Evolutionary conservation across 1,140 invertebrate species (phyloP), one percentile per base, ranked within the genome.

Genomic region (Vanessa atalanta): DNA sequence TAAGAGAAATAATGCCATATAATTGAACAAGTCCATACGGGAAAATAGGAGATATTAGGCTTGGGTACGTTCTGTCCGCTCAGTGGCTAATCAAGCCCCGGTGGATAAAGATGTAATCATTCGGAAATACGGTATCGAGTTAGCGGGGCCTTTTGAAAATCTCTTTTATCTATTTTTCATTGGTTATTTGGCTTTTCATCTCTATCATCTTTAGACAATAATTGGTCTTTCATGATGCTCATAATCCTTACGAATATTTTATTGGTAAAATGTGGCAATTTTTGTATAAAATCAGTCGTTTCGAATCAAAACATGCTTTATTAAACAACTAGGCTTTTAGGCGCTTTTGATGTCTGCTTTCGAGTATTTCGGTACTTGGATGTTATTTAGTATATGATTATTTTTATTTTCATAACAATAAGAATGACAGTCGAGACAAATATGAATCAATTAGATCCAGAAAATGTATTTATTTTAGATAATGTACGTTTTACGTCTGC

Each of bases 1-100:
- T 75, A 70, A 75, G 65, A 60, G 68, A 70, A 75, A 75, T 65
- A 75, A 73, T 73, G 65, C 53, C 67, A 69, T 70, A 65, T 60
- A 75, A 70, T 75, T 70, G 72, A 57, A 51, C 47, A 74, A 74
- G 67, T 65, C 72, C 67, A 69, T 69, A 74, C 31, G 50, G 26
- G 63, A 48, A 67, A 74, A 74, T 74, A 47, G 63, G n/a, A 65
- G 63, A 75, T 75, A 75, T 75, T 70, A 65, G 23, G 37, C 37
- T 43, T 43, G 53, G 73, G 43, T n/a, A 50, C 37, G 37, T 57
- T 75, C 65, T 70, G 53, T 75, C 63, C 67, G 73, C 63, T 65
- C 53, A 23, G 16, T 50, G 51, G 51, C 67, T 70, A 75, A 75
- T 75, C 67, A 75, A 70, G 68, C 68, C 53, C 53, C 53, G 20